phyloP scores from a whole-genome alignment of 2,797 vertebrate species.

The Urosaurus nigricauda region DNA sequence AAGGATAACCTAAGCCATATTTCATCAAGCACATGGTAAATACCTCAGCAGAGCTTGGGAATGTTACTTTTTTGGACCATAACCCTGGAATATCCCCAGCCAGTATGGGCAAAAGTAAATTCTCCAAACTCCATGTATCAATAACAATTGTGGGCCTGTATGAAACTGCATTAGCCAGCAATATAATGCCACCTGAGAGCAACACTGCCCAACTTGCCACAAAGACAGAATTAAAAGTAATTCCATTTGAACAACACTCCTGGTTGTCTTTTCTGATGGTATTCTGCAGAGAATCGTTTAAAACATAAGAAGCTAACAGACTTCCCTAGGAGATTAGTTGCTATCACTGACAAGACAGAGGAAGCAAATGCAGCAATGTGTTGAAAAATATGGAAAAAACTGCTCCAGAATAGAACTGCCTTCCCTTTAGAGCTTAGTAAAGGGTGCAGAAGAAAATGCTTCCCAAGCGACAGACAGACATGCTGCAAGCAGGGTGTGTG shows the following conservation, averaged over 20 bases:
- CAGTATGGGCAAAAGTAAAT: too few species aligned
- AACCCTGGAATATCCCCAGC: too few species aligned
- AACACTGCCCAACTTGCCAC: background rate
- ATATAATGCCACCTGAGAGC: background rate
- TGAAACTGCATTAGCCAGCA: background rate
- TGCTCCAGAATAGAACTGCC: background rate
- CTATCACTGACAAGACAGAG: background rate
- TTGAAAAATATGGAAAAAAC: background rate
- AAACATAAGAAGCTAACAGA: too few species aligned
- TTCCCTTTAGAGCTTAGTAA: background rate
- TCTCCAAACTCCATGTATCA: background rate
- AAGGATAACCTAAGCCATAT: too few species aligned
- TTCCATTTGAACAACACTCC: background rate
- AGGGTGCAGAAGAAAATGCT: background rate
- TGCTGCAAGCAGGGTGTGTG: background rate
- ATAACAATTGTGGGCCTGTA: background rate
- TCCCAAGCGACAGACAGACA: slow-evolving; percentile 26
- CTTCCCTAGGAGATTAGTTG: background rate
- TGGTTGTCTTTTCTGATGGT: background rate
- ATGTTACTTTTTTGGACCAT: too few species aligned
- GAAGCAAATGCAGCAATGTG: background rate
- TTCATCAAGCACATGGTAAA: too few species aligned
- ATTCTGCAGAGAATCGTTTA: background rate
- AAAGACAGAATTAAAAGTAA: background rate
- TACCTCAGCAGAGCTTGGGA: too few species aligned